A percentile compares a stretch with the other conserved stretches of the same genome.
phyloP scores from a whole-genome alignment of 2,797 vertebrate species.

The Rhodeus uyekii region DNA sequence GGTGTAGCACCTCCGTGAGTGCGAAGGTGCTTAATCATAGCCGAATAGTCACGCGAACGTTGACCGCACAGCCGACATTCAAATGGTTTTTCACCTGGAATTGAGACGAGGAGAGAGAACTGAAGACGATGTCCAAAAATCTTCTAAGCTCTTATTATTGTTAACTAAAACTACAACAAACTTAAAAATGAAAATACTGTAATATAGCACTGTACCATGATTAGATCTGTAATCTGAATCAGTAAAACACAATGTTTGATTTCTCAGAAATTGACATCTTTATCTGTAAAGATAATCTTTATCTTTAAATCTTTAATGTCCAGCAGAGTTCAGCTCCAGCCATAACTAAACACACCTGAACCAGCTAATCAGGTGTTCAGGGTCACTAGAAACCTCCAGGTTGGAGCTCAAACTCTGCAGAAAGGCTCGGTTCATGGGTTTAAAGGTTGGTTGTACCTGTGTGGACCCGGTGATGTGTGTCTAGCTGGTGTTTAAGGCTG shows the following conservation, averaged over 20 bases:
- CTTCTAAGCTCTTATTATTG: no score
- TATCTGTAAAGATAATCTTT: no score
- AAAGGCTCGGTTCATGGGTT: not conserved
- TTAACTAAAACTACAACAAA: no score
- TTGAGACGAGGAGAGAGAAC: no score
- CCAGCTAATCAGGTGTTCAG: not conserved
- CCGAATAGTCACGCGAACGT: constrained; percentile 96
- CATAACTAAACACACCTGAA: not conserved
- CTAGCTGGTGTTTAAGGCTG: constrained; percentile 86
- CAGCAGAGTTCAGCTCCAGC: not conserved
- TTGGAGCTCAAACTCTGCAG: not conserved
- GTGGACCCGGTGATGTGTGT: constrained; percentile 84
- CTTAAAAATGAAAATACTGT: no score
- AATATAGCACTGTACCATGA: no score
- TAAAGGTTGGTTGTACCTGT: constrained; percentile 73
- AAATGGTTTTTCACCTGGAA: constrained; percentile 99
- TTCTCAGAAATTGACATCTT: constrained; percentile 1
- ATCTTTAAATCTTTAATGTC: no score
- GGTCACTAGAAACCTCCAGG: not conserved
- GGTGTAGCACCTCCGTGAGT: constrained; percentile 98
- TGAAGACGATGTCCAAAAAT: no score
- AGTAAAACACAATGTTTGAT: not conserved
- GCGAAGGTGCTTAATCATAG: constrained; percentile 99
- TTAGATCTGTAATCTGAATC: not conserved
- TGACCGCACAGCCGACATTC: constrained; percentile 99